These are phyloP conservation scores for Callaeas wilsoni DNA, from an alignment of 2,113 vertebrate genomes.

Conservation along the genomic window DNA sequence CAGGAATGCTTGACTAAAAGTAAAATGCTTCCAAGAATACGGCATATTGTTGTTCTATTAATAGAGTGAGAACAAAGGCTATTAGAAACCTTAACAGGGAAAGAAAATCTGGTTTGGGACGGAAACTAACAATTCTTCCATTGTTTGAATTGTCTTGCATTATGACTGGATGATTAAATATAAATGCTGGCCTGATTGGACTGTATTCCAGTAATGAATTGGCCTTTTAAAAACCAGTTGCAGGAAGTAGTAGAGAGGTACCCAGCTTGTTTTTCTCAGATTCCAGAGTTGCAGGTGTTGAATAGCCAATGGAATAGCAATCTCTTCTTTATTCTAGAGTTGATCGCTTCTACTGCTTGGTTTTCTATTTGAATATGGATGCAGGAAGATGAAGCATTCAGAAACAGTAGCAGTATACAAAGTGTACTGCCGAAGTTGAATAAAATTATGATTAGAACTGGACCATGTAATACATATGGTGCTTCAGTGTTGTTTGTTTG, in stretches of 20 bases:
- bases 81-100: background rate
- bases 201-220: background rate
- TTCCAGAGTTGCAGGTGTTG: background rate
- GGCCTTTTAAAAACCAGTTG: background rate
- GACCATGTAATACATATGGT: background rate
- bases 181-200: constrained; percentile 22
- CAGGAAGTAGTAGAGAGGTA: background rate
- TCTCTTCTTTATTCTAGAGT: background rate
- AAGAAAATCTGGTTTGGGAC: background rate
- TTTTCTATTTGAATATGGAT: background rate
- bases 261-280: background rate
- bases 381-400: background rate
- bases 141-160: constrained; percentile 22
- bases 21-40: background rate
- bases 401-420: background rate
- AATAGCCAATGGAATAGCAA: background rate
- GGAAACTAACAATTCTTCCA: background rate
- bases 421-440: background rate
- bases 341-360: background rate
- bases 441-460: background rate
- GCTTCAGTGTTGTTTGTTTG: background rate
- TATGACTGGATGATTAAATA: constrained; percentile 24
- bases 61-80: background rate
- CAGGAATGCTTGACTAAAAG: background rate
- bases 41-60: background rate